A percentile compares a stretch with the other conserved stretches of the same genome.
phyloP scores from a whole-genome alignment of 2,888 invertebrate species.

The Augochlorella aurata region DNA sequence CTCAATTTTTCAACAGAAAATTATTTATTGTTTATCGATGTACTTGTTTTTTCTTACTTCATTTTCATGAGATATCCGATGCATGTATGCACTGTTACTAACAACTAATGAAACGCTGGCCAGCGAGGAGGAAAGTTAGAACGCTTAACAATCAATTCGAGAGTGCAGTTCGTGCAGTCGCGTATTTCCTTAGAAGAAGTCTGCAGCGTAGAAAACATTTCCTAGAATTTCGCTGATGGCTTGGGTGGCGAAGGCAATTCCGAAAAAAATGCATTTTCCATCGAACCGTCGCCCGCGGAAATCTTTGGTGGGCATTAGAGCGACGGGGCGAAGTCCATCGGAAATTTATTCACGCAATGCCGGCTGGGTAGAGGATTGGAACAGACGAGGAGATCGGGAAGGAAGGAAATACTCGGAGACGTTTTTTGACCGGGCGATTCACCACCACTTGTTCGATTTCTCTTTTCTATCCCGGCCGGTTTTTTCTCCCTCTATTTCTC shows the following conservation, averaged over 20 bases:
- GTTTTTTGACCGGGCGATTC: slow-evolving; percentile 53
- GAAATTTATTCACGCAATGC: slow-evolving; percentile 48
- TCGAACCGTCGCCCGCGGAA: slow-evolving; percentile 16
- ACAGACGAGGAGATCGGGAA: background rate
- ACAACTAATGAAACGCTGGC: background rate
- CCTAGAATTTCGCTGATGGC: slow-evolving; percentile 12
- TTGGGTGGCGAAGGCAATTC: background rate
- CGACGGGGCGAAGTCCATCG: slow-evolving; percentile 22
- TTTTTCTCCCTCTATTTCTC: slow-evolving; percentile 8
- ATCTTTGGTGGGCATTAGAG: slow-evolving; percentile 32
- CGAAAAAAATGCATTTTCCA: slow-evolving; percentile 22
- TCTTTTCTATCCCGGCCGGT: slow-evolving; percentile 36
- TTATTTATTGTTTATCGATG: too few species aligned
- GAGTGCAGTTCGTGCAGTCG: background rate
- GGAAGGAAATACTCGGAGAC: slow-evolving; percentile 48
- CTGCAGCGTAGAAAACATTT: background rate
- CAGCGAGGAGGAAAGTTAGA: background rate
- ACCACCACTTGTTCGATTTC: slow-evolving; percentile 59
- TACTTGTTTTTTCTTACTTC: too few species aligned
- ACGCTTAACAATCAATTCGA: background rate
- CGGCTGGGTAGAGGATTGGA: background rate
- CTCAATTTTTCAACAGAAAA: too few species aligned
- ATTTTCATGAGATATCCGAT: too few species aligned
- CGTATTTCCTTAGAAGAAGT: background rate
- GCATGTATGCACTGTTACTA: too few species aligned